These are phyloP conservation scores for Sebastes iracundus DNA, from an alignment of 2,797 vertebrate genomes.

Conservation along the genomic window DNA sequence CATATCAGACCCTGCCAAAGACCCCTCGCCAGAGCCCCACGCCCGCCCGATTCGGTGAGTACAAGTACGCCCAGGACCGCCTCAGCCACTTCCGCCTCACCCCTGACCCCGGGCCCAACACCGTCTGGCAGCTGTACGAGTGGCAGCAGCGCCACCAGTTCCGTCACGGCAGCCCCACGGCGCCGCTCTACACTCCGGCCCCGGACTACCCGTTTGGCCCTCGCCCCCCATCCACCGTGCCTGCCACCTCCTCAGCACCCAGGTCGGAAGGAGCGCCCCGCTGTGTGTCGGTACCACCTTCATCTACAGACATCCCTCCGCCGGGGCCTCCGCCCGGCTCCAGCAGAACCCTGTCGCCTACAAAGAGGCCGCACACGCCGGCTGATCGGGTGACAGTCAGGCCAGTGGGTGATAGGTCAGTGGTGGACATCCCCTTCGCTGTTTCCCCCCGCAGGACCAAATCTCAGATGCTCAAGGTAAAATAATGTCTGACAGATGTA, in stretches of 20 bases:
- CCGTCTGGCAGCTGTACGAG: constrained; percentile 93
- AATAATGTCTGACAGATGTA: not conserved
- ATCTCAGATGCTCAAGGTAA: constrained; percentile 88
- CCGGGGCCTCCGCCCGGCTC: constrained; percentile 72
- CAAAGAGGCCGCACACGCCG: constrained; percentile 90
- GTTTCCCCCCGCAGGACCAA: constrained; percentile 86
- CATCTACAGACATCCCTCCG: constrained; percentile 88
- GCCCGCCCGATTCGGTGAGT: constrained; percentile 86
- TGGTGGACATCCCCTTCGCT: constrained; percentile 81
- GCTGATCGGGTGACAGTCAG: constrained; percentile 90
- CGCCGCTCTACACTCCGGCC: constrained; percentile 86
- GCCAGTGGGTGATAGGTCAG: constrained; percentile 81
- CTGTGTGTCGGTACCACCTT: constrained; percentile 92
- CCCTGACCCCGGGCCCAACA: constrained; percentile 88
- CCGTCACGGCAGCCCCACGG: constrained; percentile 94
- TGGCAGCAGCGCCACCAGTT: constrained; percentile 97
- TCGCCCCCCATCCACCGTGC: constrained; percentile 87
- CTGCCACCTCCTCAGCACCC: constrained; percentile 80
- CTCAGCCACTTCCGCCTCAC: constrained; percentile 92
- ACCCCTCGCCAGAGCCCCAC: constrained; percentile 86
- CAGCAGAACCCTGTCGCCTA: constrained; percentile 80
- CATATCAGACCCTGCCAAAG: constrained; percentile 91
- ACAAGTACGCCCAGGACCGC: constrained; percentile 95
- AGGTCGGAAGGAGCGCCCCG: constrained; percentile 86
- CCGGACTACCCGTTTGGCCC: constrained; percentile 87